These are phyloP conservation scores for Aricia artaxerxes DNA, from an alignment of 2,888 invertebrate species.

Conservation along the genomic window DNA sequence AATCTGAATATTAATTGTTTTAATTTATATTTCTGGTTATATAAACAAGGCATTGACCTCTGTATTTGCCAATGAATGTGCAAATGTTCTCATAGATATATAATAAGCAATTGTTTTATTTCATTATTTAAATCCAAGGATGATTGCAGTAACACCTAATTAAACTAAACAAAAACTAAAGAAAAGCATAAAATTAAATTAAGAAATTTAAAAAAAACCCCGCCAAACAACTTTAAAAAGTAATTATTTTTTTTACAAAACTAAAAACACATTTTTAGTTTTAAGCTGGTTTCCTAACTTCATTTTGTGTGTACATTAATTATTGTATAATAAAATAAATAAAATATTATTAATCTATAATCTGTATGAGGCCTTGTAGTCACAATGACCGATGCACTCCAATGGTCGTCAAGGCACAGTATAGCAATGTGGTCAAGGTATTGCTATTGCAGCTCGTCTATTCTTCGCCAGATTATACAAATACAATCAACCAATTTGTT, in stretches of 20 bases:
- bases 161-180: neutral
- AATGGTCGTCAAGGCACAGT: neutral
- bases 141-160: neutral
- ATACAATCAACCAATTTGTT: neutral
- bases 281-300: too few species aligned
- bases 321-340: too few species aligned
- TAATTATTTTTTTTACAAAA: too few species aligned
- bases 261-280: too few species aligned
- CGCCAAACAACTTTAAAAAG: too few species aligned
- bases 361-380: neutral
- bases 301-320: too few species aligned
- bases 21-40: neutral
- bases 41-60: slow-evolving; percentile 1
- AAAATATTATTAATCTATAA: neutral
- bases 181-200: too few species aligned
- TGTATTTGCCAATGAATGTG: neutral
- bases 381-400: slow-evolving; percentile 12
- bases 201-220: too few species aligned
- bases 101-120: neutral
- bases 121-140: neutral
- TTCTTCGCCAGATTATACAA: neutral
- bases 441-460: slow-evolving; percentile 3
- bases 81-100: slow-evolving; percentile 16
- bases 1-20: slow-evolving; percentile 7
- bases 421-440: slow-evolving; percentile 2